Conservation (phyloP, 2,113 vertebrate genomes). For the Lasiurus borealis region DNA sequence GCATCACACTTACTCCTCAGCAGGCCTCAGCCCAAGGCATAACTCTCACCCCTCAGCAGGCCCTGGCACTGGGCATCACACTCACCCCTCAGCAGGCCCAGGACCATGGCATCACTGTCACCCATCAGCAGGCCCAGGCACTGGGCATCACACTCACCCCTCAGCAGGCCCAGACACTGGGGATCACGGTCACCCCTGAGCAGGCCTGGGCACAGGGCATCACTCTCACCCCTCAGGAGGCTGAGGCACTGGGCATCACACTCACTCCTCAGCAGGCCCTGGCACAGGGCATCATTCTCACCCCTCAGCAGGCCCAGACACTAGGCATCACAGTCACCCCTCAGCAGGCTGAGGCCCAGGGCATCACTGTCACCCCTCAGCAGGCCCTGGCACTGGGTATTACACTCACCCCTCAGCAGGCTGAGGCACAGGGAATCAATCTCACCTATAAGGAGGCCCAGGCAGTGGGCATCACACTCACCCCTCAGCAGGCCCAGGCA, state of each 20-base stretch:
- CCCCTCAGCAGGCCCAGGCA: background rate
- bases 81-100: too few relatives aligned
- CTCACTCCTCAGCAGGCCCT: background rate
- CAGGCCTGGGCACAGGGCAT: background rate
- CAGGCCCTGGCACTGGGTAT: background rate
- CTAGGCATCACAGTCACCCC: background rate
- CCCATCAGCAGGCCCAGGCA: too few relatives aligned
- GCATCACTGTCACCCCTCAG: background rate
- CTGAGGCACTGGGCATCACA: too few relatives aligned
- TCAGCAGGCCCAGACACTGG: background rate
- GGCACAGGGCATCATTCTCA: background rate
- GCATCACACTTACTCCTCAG: too few relatives aligned
- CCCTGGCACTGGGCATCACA: too few relatives aligned
- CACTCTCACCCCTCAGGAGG: background rate
- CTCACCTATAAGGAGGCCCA: background rate
- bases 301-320: background rate
- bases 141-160: too few relatives aligned
- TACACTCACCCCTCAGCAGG: background rate
- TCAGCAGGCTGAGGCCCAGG: fast-evolving
- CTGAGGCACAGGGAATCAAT: fast-evolving
- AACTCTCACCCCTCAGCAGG: too few relatives aligned
- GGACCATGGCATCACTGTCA: too few relatives aligned
- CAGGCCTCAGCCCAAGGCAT: too few relatives aligned
- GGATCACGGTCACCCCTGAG: background rate
- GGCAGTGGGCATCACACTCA: background rate